Evolutionary conservation across 2,797 vertebrate genomes (phyloP).

Genomic region (Pangasius djambal): DNA sequence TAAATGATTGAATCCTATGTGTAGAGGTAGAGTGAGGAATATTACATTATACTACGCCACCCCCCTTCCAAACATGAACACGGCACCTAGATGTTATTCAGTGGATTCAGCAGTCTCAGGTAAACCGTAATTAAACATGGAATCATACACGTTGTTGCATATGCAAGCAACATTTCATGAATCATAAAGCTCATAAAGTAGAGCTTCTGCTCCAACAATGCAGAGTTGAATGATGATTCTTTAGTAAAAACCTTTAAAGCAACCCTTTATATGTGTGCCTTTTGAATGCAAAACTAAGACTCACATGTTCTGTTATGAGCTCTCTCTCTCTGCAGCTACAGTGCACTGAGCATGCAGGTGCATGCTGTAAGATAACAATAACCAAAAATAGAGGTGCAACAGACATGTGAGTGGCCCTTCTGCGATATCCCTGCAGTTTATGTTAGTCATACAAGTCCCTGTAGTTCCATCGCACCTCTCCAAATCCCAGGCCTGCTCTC

Average conservation of each 20-base stretch:
- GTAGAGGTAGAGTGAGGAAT: not conserved
- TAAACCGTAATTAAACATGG: constrained; percentile 1
- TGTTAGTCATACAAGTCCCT: constrained; percentile 55
- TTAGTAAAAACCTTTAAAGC: constrained; percentile 3
- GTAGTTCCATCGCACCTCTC: constrained; percentile 55
- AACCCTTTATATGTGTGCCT: not conserved
- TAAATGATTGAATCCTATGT: not conserved
- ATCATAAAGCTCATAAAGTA: not conserved
- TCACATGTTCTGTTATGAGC: not conserved
- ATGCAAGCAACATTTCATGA: not conserved
- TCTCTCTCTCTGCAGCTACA: constrained; percentile 3
- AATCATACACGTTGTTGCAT: not conserved
- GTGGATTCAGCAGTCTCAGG: not conserved
- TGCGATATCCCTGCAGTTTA: constrained; percentile 48
- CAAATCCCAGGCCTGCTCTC: constrained; percentile 53
- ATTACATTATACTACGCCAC: not conserved
- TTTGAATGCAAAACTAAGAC: not conserved
- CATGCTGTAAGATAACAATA: constrained; percentile 56
- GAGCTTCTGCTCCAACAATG: not conserved
- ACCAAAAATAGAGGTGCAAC: constrained; percentile 56
- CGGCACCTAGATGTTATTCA: not conserved
- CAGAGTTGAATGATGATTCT: not conserved
- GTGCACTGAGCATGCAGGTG: constrained; percentile 41
- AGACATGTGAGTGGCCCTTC: constrained; percentile 49
- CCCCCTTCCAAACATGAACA: not conserved